These are phyloP conservation scores for Melinopterus prodromus DNA, from an alignment of 2,888 invertebrate species.

Conservation along the genomic window DNA sequence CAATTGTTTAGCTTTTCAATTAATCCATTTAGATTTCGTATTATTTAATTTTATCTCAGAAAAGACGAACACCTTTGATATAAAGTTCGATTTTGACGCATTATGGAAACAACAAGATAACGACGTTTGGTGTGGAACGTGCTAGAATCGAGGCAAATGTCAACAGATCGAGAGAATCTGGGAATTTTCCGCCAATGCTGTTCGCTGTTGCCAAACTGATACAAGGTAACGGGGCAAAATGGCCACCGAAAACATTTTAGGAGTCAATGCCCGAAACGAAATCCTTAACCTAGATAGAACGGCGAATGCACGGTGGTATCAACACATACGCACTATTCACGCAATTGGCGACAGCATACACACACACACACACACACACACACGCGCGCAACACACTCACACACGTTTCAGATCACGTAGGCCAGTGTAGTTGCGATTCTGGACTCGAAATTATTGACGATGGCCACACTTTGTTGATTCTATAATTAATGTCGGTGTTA, in stretches of 20 bases:
- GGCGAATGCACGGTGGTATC: not conserved
- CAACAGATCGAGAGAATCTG: not conserved
- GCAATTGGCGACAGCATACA: not conserved
- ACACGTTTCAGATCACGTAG: not conserved
- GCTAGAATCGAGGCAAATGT: not conserved
- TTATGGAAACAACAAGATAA: no score
- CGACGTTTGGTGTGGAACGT: not conserved
- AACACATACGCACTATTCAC: not conserved
- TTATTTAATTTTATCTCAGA: no score
- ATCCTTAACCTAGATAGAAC: constrained; percentile 4
- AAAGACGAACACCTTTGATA: no score
- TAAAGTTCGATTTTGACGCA: no score
- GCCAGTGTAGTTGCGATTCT: not conserved
- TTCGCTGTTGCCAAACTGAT: not conserved
- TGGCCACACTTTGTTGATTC: not conserved
- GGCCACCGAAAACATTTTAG: constrained; percentile 4
- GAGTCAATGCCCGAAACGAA: not conserved
- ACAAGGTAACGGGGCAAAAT: not conserved
- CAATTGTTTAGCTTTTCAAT: no score
- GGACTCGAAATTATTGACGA: not conserved
- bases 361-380: not conserved
- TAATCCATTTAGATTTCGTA: no score
- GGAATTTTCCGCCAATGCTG: not conserved
- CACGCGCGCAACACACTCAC: not conserved
- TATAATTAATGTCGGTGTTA: not conserved